Evolutionary conservation across 2,888 invertebrate species (phyloP), one percentile per base, ranked within the genome.

Genomic region (Malthinus seriepunctatus): DNA sequence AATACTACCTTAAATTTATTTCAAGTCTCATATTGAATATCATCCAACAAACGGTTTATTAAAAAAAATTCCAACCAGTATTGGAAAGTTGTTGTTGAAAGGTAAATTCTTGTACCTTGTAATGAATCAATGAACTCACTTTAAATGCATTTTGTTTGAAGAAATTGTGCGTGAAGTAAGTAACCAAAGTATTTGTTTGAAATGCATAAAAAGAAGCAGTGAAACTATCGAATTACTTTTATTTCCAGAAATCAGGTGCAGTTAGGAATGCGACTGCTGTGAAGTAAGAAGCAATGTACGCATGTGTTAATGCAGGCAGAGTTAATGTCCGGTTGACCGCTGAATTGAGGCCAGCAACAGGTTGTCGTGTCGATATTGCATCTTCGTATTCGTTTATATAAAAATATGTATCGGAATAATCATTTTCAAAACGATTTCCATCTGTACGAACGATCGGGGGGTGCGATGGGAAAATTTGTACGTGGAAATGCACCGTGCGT

Each of bases 251-350:
- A 62, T 68, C 67, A 66, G 67, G 67, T 69, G 69, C 69, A 69
- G 69, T 69, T 69, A 69, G 69, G 69, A 68, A 69, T 69, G 69
- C 60, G 59, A 57, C 50, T 46, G 46, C 32, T 46, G 61, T 51
- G 53, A 61, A 50, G 55, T 49, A 54, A 48, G 56, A 50, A 50
- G 61, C 45, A 57, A 32, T 44, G 42, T 51, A 51, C 56, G 52
- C 60, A 60, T 56, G 60, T 62, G 62, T 63, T 60, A 59, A 52
- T 66, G 63, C 63, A 59, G 55, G 48, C 60, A 52, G 63, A 60
- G 66, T 66, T 66, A 66, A 66, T 59, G 66, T 64, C 66, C 66
- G 64, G 64, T 59, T 66, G 66, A 66, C 66, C 66, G 66, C 58
- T 57, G 57, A 62, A 66, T 65, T 63, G 62, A 65, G 64, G 61